Conservation (phyloP, 2,797 vertebrate species). For the Furcifer pardalis region DNA sequence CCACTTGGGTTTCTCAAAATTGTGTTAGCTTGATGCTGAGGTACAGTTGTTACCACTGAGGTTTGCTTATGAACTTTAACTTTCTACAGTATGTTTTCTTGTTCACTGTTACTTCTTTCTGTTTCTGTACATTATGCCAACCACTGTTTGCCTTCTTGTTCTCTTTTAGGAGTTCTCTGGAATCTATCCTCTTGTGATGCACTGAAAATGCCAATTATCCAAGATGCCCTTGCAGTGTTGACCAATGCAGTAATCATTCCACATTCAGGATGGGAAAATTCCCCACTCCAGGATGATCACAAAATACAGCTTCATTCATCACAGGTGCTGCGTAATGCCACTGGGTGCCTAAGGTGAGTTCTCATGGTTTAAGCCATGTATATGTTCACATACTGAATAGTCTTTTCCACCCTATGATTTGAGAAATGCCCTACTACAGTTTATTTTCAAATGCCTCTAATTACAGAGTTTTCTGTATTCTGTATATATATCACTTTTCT, state of each 20-base stretch:
- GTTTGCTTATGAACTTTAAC: too few species aligned
- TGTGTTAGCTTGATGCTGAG: background rate
- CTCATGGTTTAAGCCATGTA: background rate
- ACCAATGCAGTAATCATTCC: slow-evolving; percentile 98
- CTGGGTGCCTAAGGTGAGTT: slow-evolving; percentile 95
- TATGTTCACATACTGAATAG: background rate
- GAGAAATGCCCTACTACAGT: background rate
- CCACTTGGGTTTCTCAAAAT: too few species aligned
- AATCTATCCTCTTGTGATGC: slow-evolving; percentile 98
- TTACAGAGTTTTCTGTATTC: background rate
- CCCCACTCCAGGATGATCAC: slow-evolving; percentile 93
- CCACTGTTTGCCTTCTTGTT: slow-evolving; percentile 28
- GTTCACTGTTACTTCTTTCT: background rate
- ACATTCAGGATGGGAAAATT: slow-evolving; percentile 95
- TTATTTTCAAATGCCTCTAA: background rate
- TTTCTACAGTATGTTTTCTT: background rate
- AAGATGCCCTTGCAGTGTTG: slow-evolving; percentile 95
- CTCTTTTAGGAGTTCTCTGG: slow-evolving; percentile 91
- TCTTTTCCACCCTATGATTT: background rate
- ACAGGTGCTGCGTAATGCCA: slow-evolving; percentile 98
- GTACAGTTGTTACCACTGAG: background rate
- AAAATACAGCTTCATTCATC: slow-evolving; percentile 97
- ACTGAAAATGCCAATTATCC: slow-evolving; percentile 99
- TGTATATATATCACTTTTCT: background rate
- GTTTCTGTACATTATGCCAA: slow-evolving; percentile 7